These are phyloP conservation scores for Artemia franciscana DNA, from an alignment of 1,140 invertebrate species.

Conservation along the genomic window DNA sequence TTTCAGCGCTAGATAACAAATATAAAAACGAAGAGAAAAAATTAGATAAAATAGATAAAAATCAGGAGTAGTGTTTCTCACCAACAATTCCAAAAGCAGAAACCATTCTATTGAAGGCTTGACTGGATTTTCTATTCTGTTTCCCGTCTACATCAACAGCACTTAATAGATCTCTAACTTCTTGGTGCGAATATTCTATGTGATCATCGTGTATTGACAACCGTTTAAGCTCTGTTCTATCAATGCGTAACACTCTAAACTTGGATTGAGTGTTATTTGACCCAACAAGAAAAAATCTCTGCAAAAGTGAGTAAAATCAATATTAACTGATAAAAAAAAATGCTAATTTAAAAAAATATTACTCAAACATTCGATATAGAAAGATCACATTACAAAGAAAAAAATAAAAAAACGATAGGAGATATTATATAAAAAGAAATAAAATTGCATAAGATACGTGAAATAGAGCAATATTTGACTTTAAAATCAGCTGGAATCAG, in stretches of 20 bases:
- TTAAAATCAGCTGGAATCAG: too few relatives aligned
- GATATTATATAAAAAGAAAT: conserved; percentile 11
- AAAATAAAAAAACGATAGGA: conserved; percentile 17
- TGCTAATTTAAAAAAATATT: conserved; percentile 9
- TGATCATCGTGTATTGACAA: conserved; percentile 69
- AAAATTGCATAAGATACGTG: background rate
- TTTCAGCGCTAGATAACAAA: too few relatives aligned
- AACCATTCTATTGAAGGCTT: conserved; percentile 42
- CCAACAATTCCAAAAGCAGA: conserved; percentile 82
- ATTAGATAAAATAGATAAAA: too few relatives aligned
- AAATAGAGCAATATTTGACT: conserved; percentile 1
- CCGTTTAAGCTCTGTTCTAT: conserved; percentile 58
- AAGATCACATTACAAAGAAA: background rate
- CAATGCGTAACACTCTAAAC: conserved; percentile 79
- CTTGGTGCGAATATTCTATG: conserved; percentile 62
- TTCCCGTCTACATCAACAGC: conserved; percentile 62
- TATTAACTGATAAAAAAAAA: conserved; percentile 1
- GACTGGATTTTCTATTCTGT: conserved; percentile 22
- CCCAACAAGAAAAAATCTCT: conserved; percentile 76
- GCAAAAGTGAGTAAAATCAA: conserved; percentile 10
- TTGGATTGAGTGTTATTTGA: conserved; percentile 78
- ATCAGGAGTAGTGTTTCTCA: too few relatives aligned
- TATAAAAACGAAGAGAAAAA: too few relatives aligned
- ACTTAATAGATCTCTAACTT: conserved; percentile 56
- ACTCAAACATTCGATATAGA: conserved; percentile 11